Evolutionary conservation across 1,140 invertebrate species (phyloP).

Genomic region (Lamellibrachia luymesi): DNA sequence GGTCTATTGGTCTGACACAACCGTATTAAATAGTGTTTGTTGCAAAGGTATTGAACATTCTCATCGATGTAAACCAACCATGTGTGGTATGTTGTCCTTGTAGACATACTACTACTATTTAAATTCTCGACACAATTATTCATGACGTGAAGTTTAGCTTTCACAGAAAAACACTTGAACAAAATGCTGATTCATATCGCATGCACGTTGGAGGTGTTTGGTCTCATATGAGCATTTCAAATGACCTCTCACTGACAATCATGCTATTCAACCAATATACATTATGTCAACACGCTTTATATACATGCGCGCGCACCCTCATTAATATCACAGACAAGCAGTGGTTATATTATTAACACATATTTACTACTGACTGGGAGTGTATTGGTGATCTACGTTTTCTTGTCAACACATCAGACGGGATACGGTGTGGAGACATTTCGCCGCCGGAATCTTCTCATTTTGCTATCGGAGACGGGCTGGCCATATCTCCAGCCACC

Average conservation of each 20-base stretch:
- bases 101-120: neutral
- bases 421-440: neutral
- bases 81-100: neutral
- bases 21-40: neutral
- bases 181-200: neutral
- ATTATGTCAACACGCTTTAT: neutral
- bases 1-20: neutral
- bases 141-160: neutral
- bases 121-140: neutral
- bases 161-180: neutral
- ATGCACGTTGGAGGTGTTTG: neutral
- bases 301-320: neutral
- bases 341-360: neutral
- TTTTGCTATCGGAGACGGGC: neutral
- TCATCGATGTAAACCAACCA: neutral
- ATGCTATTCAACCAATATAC: neutral
- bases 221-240: neutral
- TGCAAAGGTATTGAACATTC: neutral
- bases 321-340: neutral
- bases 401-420: neutral
- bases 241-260: neutral
- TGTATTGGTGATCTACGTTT: no score
- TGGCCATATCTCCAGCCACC: neutral
- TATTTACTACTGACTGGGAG: neutral
- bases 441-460: neutral